Base-by-base conservation (phyloP, 2,113 vertebrate genomes). In the Dipodomys spectabilis region DNA sequence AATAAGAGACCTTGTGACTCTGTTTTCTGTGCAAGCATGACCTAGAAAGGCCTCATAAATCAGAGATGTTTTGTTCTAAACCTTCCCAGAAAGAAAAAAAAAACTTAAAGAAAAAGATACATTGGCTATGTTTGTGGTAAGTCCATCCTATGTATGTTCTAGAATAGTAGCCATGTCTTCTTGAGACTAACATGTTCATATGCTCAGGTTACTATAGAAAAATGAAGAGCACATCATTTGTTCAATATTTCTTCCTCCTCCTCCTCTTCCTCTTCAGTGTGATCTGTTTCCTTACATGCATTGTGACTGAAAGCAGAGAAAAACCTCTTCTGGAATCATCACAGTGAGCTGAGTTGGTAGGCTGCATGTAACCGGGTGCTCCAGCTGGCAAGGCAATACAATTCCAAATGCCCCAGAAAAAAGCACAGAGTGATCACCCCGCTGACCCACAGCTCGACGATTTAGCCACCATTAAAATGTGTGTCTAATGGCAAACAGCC, bases 41-140 rank as follows among this genome's bases (percentile, higher is more conserved):
- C 60, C 82, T 85, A 22, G 44, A 88, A 93, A 45, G 53, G 60
- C 87, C 68, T 85, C 65, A 72, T 94, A 93, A 91, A 93, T 95
- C 94, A 96, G 82, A 86, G 5, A 68, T 71, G 39, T 22, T 87
- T 88, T 62, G 73, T 89, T 79, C 22, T 79, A 8, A 62, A 85
- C 27, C n/a, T 85, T 28, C 19, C 22, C 83, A 53, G 71, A 75
- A 1, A 16, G 53, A 57, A 57, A 57, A 57, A 53, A 53, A 53
- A 53, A 13, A 1, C 12, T 3, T 57, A 79, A 86, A 81, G 11
- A 27, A 74, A 95, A 64, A 39, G 28, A 69, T 32, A 30, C 68
- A 74, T 32, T 91, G 7, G 64, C 53, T 67, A 2, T 82, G 30
- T 84, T 57, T 85, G 44, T 80, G 19, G 44, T 88, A 87, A 82